Conservation (phyloP, 2,797 vertebrate genomes). For the Threskiornis aethiopicus region DNA sequence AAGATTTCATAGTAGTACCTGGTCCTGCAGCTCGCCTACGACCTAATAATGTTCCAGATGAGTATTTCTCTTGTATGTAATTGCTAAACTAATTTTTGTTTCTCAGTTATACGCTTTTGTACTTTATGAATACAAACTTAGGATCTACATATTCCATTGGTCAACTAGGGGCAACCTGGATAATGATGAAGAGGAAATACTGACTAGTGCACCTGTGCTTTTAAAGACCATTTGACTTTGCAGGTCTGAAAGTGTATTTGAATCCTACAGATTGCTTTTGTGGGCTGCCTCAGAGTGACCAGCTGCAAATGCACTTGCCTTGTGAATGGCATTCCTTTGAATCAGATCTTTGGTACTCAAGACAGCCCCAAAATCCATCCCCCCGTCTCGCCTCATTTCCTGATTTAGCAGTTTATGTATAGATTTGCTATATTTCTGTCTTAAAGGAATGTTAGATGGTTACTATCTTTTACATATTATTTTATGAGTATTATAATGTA, state of each 20-base stretch:
- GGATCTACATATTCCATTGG: not conserved
- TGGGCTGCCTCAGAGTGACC: not conserved
- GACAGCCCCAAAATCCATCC: not conserved
- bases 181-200: not conserved
- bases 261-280: not conserved
- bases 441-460: not conserved
- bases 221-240: not conserved
- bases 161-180: not conserved
- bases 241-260: not conserved
- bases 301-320: not conserved
- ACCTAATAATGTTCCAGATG: conserved; percentile 83
- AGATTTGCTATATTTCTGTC: not conserved
- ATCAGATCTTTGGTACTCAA: not conserved
- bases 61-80: conserved; percentile 90
- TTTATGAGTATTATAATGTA: not conserved
- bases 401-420: not conserved
- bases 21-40: conserved; percentile 91
- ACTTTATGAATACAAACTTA: not conserved
- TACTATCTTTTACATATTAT: not conserved
- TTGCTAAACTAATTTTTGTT: conserved; percentile 45
- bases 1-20: conserved; percentile 81
- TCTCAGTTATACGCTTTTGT: not conserved
- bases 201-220: not conserved
- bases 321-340: not conserved
- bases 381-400: not conserved